Base-by-base conservation (phyloP, 2,113 vertebrate species). In the Pangasianodon hypophthalmus region DNA sequence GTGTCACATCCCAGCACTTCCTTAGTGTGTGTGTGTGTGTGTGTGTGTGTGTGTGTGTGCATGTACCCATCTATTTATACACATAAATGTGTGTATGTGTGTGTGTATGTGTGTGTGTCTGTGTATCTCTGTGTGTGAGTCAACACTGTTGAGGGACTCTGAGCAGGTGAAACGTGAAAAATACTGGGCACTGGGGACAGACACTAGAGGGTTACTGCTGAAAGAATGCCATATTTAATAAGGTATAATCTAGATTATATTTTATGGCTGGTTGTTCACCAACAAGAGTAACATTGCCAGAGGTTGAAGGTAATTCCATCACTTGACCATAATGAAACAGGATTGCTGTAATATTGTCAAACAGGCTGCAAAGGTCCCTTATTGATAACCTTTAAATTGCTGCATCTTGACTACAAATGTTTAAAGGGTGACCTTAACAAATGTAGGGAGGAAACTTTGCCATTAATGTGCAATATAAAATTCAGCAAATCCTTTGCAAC, bases 31-130 rank as follows among this genome's bases (percentile, higher is more conserved):
- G 54, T 89, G 32, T 88, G 16, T 87, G 88, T 85, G 44, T 89
- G 50, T 91, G n/a, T 90, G 52, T 90, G 21, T 83, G 73, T 60
- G 52, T 88, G n/a, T 32, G 52, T 32, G 77, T 88, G 37, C 69
- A 46, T 84, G 81, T 81, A 56, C 52, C 73, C 41, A 75, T 37
- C 54, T 67, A 64, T 75, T 71, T 67, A 79, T 88, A 50, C 58
- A 37, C 44, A 58, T 88, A 58, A 37, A 26, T 90, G n/a, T 87
- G 73, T 60, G 44, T 88, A n/a, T 69, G 52, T 48, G 84, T 89
- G 37, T 80, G 58, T 87, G 81, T 87, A 56, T 44, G 67, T 37
- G n/a, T 16, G 60, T 71, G 41, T 67, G 79, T 84, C 46, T 77
- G n/a, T 85, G 88, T 85, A 24, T 84, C 26, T 91, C 26, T 86